Percentiles rank a stretch among this genome's conserved stretches.
phyloP scores from a whole-genome alignment of 2,113 vertebrate species.

The Aegotheles bennettii region DNA sequence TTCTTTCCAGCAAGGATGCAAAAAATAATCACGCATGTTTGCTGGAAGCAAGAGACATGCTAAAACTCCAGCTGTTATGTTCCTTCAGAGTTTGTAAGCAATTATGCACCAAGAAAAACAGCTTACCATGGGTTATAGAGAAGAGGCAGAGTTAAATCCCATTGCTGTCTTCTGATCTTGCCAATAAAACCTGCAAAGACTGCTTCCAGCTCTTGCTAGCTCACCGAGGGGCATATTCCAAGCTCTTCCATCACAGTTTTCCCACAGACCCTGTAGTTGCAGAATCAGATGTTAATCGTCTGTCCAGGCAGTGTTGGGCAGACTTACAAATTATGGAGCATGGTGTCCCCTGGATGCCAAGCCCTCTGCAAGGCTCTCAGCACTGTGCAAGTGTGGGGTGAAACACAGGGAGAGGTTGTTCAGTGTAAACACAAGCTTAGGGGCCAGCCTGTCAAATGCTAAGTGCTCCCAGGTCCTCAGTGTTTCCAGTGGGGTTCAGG shows the following conservation, averaged over 20 bases:
- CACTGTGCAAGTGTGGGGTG: not conserved
- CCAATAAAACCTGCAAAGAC: not conserved
- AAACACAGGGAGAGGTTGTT: not conserved
- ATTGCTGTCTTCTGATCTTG: not conserved
- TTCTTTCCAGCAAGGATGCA: conserved; percentile 30
- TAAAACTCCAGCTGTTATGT: not conserved
- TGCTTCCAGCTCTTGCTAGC: not conserved
- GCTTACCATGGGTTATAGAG: not conserved
- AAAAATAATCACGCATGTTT: not conserved
- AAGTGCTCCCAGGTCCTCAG: not conserved
- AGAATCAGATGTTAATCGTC: not conserved
- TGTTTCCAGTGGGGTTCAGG: not conserved
- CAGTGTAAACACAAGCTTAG: not conserved
- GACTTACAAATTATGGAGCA: not conserved
- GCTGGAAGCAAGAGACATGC: not conserved
- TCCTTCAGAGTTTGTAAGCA: not conserved
- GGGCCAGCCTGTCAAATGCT: not conserved
- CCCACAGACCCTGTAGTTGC: not conserved
- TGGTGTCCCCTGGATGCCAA: rapidly evolving
- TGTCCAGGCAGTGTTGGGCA: not conserved
- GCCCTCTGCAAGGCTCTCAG: not conserved
- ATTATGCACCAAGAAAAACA: not conserved
- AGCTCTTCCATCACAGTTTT: not conserved
- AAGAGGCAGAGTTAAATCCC: not conserved
- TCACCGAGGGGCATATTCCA: rapidly evolving